Percentiles rank a stretch among this genome's conserved stretches.
Conservation (phyloP, 2,888 invertebrate genomes). For the Lacanobia oleracea region DNA sequence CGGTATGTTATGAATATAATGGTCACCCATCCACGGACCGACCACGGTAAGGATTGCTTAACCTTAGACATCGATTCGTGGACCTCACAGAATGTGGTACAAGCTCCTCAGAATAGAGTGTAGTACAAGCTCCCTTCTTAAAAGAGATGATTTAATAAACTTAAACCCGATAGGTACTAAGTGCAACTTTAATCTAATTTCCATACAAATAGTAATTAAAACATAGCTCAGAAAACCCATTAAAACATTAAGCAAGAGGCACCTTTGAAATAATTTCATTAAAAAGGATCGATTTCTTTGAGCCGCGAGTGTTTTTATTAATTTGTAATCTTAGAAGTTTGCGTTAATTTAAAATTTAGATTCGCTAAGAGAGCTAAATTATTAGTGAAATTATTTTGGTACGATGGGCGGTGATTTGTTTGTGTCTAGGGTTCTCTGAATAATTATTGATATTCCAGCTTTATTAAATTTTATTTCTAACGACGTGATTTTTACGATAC, state of each 20-base stretch:
- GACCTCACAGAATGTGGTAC: too few species aligned
- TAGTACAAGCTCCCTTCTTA: too few species aligned
- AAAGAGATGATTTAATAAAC: too few species aligned
- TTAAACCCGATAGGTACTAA: background rate
- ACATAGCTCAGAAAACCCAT: conserved; percentile 11
- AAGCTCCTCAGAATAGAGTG: too few species aligned
- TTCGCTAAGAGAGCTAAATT: conserved; percentile 6
- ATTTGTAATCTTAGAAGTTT: conserved; percentile 20
- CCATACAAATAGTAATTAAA: conserved; percentile 27
- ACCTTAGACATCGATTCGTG: too few species aligned
- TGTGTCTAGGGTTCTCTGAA: conserved; percentile 6
- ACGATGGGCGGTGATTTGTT: background rate
- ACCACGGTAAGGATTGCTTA: too few species aligned
- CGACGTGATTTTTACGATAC: background rate
- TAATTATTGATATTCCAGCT: background rate
- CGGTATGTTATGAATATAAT: too few species aligned
- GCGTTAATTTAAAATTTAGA: conserved; percentile 19
- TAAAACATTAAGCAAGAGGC: conserved; percentile 19
- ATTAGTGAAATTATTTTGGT: conserved; percentile 15
- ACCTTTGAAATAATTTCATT: conserved; percentile 8
- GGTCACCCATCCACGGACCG: too few species aligned
- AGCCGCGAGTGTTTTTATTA: conserved; percentile 18
- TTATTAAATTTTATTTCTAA: background rate
- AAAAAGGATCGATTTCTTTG: conserved; percentile 21
- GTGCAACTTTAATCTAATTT: conserved; percentile 7